A percentile compares a stretch with the other conserved stretches of the same genome.
Conservation (phyloP, 2,797 vertebrate species). For the Lophotriccus pileatus region DNA sequence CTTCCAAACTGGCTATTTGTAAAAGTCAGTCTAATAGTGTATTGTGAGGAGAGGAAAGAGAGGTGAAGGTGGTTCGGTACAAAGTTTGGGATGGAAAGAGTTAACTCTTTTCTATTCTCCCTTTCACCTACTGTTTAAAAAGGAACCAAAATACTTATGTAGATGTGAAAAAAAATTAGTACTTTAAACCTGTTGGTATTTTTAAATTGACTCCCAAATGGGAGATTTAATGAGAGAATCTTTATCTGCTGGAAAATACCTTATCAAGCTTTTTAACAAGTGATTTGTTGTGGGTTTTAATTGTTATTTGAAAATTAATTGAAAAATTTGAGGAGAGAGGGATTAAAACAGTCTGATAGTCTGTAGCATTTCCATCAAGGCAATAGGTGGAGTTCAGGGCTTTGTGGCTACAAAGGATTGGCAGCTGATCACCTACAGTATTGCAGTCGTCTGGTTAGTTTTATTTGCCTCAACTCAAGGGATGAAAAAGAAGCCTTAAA, state of each 20-base stretch:
- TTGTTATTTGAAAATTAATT: background rate
- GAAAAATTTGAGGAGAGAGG: background rate
- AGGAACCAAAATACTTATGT: background rate
- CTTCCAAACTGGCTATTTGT: conserved; percentile 77
- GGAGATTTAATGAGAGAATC: background rate
- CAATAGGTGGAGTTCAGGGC: background rate
- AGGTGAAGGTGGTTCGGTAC: background rate
- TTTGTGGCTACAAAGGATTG: background rate
- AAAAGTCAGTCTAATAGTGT: conserved; percentile 71
- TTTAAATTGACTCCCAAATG: background rate
- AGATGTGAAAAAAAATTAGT: background rate
- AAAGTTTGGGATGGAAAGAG: background rate
- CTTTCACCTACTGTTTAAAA: background rate
- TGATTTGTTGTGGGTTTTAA: background rate
- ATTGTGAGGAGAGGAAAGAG: background rate
- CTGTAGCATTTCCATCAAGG: background rate
- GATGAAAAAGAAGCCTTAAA: background rate
- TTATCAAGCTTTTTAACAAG: background rate
- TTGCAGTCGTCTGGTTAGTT: background rate
- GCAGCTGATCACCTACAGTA: background rate
- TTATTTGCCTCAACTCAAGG: background rate
- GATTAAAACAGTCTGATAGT: background rate
- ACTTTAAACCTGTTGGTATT: background rate
- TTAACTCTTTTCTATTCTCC: background rate
- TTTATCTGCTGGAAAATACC: background rate